Conservation (phyloP, 2,797 vertebrate species). For the Poeciliopsis infans region DNA sequence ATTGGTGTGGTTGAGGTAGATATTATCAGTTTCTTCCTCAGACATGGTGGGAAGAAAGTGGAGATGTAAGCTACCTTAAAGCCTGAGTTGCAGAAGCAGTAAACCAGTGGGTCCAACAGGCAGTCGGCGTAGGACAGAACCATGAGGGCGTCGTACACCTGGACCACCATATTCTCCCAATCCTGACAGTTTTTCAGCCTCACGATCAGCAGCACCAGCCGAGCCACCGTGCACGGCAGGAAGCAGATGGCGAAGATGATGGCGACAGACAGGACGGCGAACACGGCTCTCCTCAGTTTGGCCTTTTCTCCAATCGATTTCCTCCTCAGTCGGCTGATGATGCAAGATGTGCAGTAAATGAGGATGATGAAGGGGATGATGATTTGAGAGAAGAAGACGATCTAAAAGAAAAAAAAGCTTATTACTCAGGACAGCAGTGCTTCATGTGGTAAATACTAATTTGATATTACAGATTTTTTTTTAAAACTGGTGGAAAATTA, state of each 20-base stretch:
- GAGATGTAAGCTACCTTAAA: constrained; percentile 75
- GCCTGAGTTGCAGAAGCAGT: constrained; percentile 81
- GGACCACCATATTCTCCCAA: constrained; percentile 38
- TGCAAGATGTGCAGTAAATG: constrained; percentile 68
- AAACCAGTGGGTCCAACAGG: constrained; percentile 80
- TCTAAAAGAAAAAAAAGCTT: constrained; percentile 16
- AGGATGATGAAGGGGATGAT: constrained; percentile 76
- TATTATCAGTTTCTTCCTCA: constrained; percentile 31
- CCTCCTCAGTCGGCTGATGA: constrained; percentile 64
- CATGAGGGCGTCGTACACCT: constrained; percentile 78
- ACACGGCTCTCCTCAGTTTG: constrained; percentile 64
- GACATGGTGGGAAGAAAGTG: constrained; percentile 52
- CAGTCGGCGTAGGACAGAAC: constrained; percentile 80
- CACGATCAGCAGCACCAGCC: constrained; percentile 41
- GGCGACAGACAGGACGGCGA: constrained; percentile 58
- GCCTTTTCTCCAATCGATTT: constrained; percentile 67
- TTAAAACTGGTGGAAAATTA: neutral
- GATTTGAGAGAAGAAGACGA: constrained; percentile 72
- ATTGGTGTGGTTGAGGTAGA: neutral
- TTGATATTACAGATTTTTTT: neutral
- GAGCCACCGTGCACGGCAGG: constrained; percentile 67
- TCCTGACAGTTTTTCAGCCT: neutral
- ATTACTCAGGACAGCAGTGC: neutral
- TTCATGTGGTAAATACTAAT: neutral
- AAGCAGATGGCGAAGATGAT: constrained; percentile 77